Conservation (phyloP, 2,888 invertebrate species). For the Willowsia nigromaculata region DNA sequence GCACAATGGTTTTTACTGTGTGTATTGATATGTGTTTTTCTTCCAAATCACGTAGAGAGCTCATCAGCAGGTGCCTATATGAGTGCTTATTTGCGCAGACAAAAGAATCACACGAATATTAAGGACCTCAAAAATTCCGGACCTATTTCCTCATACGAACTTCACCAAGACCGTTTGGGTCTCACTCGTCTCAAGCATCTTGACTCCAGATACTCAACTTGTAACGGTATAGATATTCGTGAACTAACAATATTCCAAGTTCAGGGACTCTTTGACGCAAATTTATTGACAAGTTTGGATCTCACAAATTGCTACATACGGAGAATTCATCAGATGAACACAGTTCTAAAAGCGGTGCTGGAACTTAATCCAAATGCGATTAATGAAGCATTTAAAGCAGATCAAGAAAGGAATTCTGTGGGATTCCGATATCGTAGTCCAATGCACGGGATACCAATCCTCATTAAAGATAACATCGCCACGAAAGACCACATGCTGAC, state of each 20-base stretch:
- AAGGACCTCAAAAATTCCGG: background rate
- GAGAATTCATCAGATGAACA: conserved; percentile 69
- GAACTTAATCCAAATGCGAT: conserved; percentile 68
- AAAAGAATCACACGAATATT: background rate
- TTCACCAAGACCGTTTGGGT: background rate
- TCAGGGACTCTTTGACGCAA: conserved; percentile 27
- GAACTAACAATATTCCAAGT: conserved; percentile 65
- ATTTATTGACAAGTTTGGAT: conserved; percentile 32
- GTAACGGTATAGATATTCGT: conserved; percentile 64
- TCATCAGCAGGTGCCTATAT: background rate
- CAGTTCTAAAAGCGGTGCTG: conserved; percentile 58
- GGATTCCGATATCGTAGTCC: conserved; percentile 20
- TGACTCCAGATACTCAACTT: background rate
- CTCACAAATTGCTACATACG: conserved; percentile 65
- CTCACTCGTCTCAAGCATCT: background rate
- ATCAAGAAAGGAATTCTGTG: conserved; percentile 39
- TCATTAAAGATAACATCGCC: conserved; percentile 72
- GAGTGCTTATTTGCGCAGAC: background rate
- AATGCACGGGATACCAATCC: conserved; percentile 72
- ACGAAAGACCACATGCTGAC: conserved; percentile 68
- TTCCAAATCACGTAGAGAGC: no score
- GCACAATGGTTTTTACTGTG: no score
- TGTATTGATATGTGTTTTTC: no score
- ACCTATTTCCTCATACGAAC: no score
- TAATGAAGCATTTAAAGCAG: conserved; percentile 51